phyloP scores from a whole-genome alignment of 2,888 invertebrate genomes.

The Standfussiana lucernea region DNA sequence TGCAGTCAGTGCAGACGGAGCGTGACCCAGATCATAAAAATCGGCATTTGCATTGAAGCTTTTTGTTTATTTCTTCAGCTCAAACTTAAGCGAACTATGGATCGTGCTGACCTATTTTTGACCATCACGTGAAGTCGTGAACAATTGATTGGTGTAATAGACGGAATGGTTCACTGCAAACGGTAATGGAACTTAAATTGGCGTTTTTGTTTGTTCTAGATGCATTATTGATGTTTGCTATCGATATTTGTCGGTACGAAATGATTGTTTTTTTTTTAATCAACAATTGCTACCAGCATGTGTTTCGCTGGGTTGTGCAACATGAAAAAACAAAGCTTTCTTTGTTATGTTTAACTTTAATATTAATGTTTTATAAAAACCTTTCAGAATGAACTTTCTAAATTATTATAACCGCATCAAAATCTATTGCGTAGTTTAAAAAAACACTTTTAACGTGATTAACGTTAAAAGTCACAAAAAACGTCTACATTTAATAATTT shows the following conservation, averaged over 20 bases:
- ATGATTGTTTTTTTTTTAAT: neutral
- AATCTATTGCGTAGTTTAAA: neutral
- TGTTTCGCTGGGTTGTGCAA: neutral
- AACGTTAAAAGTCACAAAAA: neutral
- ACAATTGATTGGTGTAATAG: conserved; percentile 28
- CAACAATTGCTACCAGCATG: neutral
- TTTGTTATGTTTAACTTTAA: neutral
- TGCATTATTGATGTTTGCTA: conserved; percentile 17
- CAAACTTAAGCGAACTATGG: conserved; percentile 28
- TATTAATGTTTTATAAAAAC: neutral
- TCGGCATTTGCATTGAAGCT: conserved; percentile 54
- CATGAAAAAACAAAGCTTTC: neutral
- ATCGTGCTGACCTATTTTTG: conserved; percentile 43
- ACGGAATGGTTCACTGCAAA: conserved; percentile 15
- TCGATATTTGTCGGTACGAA: neutral
- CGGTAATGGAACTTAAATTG: conserved; percentile 16
- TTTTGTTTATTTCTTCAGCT: conserved; percentile 46
- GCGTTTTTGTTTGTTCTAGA: conserved; percentile 16
- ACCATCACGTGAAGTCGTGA: conserved; percentile 25
- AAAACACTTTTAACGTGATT: neutral
- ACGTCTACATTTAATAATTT: neutral
- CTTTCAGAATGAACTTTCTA: neutral
- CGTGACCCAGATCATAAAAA: conserved; percentile 64
- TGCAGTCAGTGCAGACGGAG: conserved; percentile 42
- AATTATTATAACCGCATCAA: neutral